Conservation (phyloP, 2,888 invertebrate species). For the Drosophila phalerata region DNA sequence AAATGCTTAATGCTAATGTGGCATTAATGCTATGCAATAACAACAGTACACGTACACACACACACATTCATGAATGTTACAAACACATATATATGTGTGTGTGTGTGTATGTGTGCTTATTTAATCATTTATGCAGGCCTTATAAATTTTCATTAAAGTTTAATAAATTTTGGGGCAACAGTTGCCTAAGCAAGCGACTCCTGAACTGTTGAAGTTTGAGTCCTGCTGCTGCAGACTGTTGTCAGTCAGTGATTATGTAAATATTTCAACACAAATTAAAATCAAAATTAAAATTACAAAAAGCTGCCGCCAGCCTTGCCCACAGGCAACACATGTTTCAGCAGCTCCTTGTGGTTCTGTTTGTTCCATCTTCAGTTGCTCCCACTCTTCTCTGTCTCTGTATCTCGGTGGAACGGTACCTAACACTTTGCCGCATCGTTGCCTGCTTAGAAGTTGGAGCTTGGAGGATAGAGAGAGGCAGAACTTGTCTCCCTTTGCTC, state of each 20-base stretch:
- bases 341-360: slow-evolving; percentile 48
- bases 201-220: slow-evolving; percentile 33
- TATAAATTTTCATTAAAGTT: slow-evolving; percentile 82
- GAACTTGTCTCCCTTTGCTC: slow-evolving; percentile 18
- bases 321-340: slow-evolving; percentile 66
- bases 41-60: slow-evolving; percentile 12
- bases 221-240: slow-evolving; percentile 53
- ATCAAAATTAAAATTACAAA: slow-evolving; percentile 84
- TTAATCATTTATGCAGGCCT: slow-evolving; percentile 81
- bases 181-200: slow-evolving; percentile 37
- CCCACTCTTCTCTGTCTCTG: slow-evolving; percentile 5
- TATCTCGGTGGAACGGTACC: slow-evolving; percentile 25
- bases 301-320: slow-evolving; percentile 63
- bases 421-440: slow-evolving; percentile 67
- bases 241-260: slow-evolving; percentile 84
- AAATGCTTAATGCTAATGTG: slow-evolving; percentile 65
- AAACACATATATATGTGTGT: slow-evolving; percentile 18
- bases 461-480: slow-evolving; percentile 8
- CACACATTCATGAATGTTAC: slow-evolving; percentile 10
- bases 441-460: slow-evolving; percentile 49
- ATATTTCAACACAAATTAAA: slow-evolving; percentile 84
- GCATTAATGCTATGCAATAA: slow-evolving; percentile 57
- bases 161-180: slow-evolving; percentile 68
- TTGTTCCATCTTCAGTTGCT: slow-evolving; percentile 12
- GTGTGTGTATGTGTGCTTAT: slow-evolving; percentile 58